phyloP scores from a whole-genome alignment of 2,888 invertebrate genomes.

The Cyrtodaria siliqua region DNA sequence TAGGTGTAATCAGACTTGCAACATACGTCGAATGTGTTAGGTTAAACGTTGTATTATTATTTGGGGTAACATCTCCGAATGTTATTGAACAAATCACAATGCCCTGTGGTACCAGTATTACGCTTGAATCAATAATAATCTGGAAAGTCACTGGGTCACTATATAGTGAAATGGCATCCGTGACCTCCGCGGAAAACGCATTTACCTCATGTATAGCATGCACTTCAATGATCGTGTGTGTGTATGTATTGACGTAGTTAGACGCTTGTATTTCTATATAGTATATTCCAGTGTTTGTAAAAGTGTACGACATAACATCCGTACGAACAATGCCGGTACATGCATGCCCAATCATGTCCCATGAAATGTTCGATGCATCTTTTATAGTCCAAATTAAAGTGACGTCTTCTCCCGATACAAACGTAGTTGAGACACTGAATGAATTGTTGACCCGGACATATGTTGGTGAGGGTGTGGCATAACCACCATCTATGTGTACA shows the following conservation, averaged over 20 bases:
- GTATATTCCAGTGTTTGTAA: too few species aligned
- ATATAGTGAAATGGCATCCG: too few species aligned
- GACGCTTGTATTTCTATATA: neutral
- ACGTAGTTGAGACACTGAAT: neutral
- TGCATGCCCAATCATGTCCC: too few species aligned
- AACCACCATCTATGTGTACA: neutral
- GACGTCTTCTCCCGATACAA: neutral
- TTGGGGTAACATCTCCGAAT: neutral
- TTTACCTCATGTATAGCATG: neutral
- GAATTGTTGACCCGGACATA: conserved; percentile 2
- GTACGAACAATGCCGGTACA: too few species aligned
- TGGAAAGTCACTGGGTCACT: too few species aligned
- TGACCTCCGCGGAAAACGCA: too few species aligned
- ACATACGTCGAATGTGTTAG: neutral
- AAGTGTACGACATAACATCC: too few species aligned
- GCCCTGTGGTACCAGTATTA: too few species aligned
- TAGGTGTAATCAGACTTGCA: neutral
- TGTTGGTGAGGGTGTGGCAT: neutral
- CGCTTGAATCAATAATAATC: too few species aligned
- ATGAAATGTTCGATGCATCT: too few species aligned
- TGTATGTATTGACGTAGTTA: neutral
- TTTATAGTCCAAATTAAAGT: neutral
- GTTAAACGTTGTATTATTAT: neutral
- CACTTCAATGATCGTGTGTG: neutral
- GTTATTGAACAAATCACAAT: too few species aligned